Conservation (phyloP, 2,888 invertebrate species). For the Ashinkailepas kermadecensis region DNA sequence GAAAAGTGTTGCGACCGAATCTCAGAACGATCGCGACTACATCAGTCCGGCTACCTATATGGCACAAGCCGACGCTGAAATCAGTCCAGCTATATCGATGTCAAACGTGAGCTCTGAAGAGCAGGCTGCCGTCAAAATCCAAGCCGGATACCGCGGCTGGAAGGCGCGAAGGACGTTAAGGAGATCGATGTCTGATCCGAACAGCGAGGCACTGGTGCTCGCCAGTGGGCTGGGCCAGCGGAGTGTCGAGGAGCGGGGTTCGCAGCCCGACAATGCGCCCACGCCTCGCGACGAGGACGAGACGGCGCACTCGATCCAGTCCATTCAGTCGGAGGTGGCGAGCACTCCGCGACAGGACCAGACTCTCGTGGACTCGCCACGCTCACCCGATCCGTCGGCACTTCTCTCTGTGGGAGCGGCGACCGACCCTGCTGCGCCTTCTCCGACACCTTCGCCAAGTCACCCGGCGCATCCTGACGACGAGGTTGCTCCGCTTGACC, state of each 20-base stretch:
- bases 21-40: too few species aligned
- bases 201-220: slow-evolving; percentile 9
- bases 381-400: neutral
- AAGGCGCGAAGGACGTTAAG: slow-evolving; percentile 22
- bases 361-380: neutral
- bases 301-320: neutral
- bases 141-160: slow-evolving; percentile 29
- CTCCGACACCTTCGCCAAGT: neutral
- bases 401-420: too few species aligned
- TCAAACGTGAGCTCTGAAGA: neutral
- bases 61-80: too few species aligned
- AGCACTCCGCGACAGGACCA: neutral
- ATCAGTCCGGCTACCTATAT: too few species aligned
- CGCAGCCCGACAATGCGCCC: neutral
- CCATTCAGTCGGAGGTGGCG: neutral
- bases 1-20: neutral
- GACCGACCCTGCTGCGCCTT: neutral
- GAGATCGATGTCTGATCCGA: neutral
- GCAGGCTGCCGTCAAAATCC: slow-evolving; percentile 28
- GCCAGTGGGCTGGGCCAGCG: neutral
- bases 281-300: neutral
- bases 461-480: neutral
- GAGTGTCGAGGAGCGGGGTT: neutral
- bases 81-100: slow-evolving; percentile 5
- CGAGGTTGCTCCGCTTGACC: neutral